Evolutionary conservation across 2,113 vertebrate genomes (phyloP), one percentile per base, ranked within the genome.

Genomic region (Orthonyx spaldingii): DNA sequence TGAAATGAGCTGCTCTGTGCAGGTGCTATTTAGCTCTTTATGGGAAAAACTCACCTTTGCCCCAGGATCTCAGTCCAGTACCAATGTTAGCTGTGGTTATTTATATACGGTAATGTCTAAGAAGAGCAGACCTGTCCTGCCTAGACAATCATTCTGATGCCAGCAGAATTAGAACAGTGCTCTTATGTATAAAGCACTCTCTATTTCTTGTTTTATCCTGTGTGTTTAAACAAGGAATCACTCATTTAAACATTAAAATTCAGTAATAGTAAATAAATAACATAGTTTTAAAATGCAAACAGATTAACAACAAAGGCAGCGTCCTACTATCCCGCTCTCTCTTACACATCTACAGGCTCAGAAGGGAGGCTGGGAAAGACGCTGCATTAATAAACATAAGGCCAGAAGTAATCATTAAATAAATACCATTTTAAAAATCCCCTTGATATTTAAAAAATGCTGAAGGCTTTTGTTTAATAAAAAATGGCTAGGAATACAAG

Each of bases 321-420:
- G 37, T 96, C 46, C 49, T 63, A 80, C 64, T 90, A 47, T 77
- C 39, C 37, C 27, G 52, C 33, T 94, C 33, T 95, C 74, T 90
- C 50, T 84, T 86, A 64, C 83, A 93, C 52, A 53, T 68, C 77
- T 39, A 46, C 27, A 56, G 28, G 52, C 88, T 90, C 82, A 71
- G 68, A 86, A 94, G 85, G 56, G 68, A 96, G 55, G 5, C 83
- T 81, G 56, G 64, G 61, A 80, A 93, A 96, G 59, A 60, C 3
- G 1, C 28, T 63, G 28, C 60, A 90, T 96, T 96, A 96, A 96
- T 96, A 97, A 95, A 94, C 69, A 94, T 90, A 94, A 90, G 49
- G 44, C 93, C 69, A 93, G 88, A 72, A 96, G 88, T 90, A 74
- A 81, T 96, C 79, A 75, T 93, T 94, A 94, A 96, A 90, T 93